phyloP scores from a whole-genome alignment of 2,888 invertebrate genomes.

The Pterostichus madidus region DNA sequence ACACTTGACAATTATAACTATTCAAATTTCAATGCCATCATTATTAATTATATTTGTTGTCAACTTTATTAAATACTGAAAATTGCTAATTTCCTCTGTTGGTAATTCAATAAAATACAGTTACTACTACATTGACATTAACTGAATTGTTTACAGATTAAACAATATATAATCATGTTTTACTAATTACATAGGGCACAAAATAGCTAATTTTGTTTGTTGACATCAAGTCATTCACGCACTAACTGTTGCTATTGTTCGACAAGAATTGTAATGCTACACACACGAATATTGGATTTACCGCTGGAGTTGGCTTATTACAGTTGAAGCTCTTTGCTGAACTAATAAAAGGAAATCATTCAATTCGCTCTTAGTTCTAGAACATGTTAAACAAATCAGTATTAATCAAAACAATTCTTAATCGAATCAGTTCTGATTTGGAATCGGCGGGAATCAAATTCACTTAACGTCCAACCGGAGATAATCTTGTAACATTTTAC shows the following conservation, averaged over 20 bases:
- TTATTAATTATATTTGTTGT: conserved; percentile 6
- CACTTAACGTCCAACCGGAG: neutral
- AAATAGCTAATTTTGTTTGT: conserved; percentile 40
- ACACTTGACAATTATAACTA: conserved; percentile 2
- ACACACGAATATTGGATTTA: conserved; percentile 40
- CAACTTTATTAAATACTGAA: conserved; percentile 7
- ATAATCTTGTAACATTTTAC: neutral
- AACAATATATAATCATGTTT: conserved; percentile 39
- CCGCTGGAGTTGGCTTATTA: conserved; percentile 33
- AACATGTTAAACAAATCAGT: neutral
- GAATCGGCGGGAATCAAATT: conserved; percentile 4
- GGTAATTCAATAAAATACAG: conserved; percentile 20
- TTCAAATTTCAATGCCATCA: neutral
- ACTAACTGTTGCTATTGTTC: conserved; percentile 46
- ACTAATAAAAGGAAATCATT: conserved; percentile 21
- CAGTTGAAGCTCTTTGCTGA: conserved; percentile 12
- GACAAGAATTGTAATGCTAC: conserved; percentile 27
- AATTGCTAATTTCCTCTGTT: neutral
- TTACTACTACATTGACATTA: neutral
- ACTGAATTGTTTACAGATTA: conserved; percentile 35
- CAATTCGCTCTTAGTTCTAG: neutral
- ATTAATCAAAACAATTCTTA: neutral
- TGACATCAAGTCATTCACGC: conserved; percentile 39
- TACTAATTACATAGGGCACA: conserved; percentile 31
- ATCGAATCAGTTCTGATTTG: neutral